Conservation (phyloP, 2,888 invertebrate genomes). For the Epicampocera succincta region DNA sequence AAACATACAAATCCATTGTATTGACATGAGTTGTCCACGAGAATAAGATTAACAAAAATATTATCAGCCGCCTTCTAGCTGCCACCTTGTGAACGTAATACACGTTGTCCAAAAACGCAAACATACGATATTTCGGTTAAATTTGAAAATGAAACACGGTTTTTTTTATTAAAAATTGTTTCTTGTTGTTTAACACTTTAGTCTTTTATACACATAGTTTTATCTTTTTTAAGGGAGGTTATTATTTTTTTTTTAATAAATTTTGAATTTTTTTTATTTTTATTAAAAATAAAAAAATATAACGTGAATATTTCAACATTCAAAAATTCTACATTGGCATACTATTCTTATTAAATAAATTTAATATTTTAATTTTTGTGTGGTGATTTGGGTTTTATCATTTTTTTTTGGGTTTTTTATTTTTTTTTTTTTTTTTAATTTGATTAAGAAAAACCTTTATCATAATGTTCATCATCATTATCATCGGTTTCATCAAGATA, state of each 20-base stretch:
- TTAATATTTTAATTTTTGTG: conserved; percentile 65
- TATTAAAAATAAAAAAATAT: conserved; percentile 79
- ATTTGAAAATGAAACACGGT: conserved; percentile 44
- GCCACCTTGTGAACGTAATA: too few species aligned
- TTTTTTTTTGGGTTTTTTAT: conserved; percentile 30
- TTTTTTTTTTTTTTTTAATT: conserved; percentile 41
- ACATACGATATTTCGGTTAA: conserved; percentile 7
- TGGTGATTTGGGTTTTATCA: conserved; percentile 56
- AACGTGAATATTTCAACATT: conserved; percentile 79
- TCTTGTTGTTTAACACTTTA: conserved; percentile 57
- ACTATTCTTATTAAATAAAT: conserved; percentile 72
- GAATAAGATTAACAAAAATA: too few species aligned
- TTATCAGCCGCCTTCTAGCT: too few species aligned
- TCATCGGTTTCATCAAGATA: conserved; percentile 74
- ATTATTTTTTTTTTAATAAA: conserved; percentile 59
- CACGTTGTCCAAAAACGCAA: not conserved
- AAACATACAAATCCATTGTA: too few species aligned
- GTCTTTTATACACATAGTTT: conserved; percentile 66
- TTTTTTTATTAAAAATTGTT: conserved; percentile 53
- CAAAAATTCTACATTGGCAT: conserved; percentile 77
- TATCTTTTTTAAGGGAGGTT: conserved; percentile 35
- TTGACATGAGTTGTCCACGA: too few species aligned
- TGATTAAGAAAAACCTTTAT: conserved; percentile 67
- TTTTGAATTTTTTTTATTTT: conserved; percentile 75
- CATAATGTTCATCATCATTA: conserved; percentile 72